Percentiles rank a stretch among this genome's conserved stretches.
Conservation (phyloP, 2,888 invertebrate genomes). For the Tipula unca region DNA sequence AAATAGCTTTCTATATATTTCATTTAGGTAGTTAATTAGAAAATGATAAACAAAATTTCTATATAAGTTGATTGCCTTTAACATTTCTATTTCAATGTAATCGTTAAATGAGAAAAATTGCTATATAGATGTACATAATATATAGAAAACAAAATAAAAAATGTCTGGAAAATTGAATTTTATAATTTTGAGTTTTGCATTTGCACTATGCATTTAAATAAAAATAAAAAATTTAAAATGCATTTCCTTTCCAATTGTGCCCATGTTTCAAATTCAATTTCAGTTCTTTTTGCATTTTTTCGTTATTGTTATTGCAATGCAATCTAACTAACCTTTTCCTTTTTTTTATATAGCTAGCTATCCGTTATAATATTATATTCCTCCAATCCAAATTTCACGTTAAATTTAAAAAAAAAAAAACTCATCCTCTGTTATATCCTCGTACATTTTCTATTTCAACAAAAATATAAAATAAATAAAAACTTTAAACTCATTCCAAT, state of each 20-base stretch:
- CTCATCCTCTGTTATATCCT: not conserved
- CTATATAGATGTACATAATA: not conserved
- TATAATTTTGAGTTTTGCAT: not conserved
- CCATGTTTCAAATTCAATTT: conserved; percentile 14
- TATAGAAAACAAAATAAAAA: not conserved
- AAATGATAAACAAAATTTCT: no score
- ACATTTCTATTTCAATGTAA: not conserved
- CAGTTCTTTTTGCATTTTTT: not conserved
- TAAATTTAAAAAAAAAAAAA: not conserved
- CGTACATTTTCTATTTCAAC: not conserved
- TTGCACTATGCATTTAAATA: not conserved
- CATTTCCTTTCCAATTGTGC: not conserved
- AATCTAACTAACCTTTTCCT: conserved; percentile 14
- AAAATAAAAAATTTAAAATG: not conserved
- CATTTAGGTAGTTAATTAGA: no score
- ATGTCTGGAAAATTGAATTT: conserved; percentile 8
- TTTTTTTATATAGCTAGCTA: conserved; percentile 1
- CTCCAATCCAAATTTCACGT: conserved; percentile 8
- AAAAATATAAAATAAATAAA: not conserved
- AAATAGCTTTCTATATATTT: no score
- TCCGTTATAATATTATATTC: not conserved
- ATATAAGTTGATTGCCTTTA: not conserved
- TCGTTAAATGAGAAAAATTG: not conserved
- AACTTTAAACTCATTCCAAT: not conserved
- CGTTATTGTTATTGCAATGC: not conserved